These are phyloP conservation scores for Cancer borealis DNA, from an alignment of 2,888 invertebrate genomes.

Conservation along the genomic window DNA sequence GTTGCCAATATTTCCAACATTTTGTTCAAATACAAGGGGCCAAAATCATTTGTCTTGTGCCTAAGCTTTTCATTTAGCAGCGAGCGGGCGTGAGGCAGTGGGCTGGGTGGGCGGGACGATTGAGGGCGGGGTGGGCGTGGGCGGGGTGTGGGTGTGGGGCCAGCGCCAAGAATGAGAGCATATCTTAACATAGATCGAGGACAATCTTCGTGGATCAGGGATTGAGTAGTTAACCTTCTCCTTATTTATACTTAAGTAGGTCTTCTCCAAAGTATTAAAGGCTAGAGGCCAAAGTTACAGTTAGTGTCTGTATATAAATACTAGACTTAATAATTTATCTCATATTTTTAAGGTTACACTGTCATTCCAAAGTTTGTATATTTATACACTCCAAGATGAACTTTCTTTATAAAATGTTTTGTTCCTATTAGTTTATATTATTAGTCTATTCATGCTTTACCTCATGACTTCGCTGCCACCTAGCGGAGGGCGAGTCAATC, in stretches of 20 bases:
- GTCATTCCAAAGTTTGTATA: constrained; percentile 73
- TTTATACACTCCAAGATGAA: constrained; percentile 58
- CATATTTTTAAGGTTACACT: constrained; percentile 69
- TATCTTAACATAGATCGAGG: constrained; percentile 66
- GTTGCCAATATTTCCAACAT: constrained; percentile 73
- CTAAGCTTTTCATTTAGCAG: constrained; percentile 66
- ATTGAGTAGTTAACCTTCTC: constrained; percentile 54
- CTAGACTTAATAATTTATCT: constrained; percentile 71
- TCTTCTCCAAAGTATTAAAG: constrained; percentile 68
- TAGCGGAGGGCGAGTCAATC: background rate
- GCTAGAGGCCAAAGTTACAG: constrained; percentile 73
- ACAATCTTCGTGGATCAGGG: constrained; percentile 73
- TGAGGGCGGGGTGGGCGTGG: background rate
- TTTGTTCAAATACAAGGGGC: constrained; percentile 75
- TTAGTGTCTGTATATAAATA: constrained; percentile 68
- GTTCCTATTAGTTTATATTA: constrained; percentile 72
- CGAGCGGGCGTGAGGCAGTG: constrained; percentile 4
- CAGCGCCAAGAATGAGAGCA: constrained; percentile 70
- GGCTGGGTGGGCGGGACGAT: constrained; percentile 51
- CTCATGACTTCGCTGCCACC: background rate
- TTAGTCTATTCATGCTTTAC: background rate
- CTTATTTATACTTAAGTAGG: constrained; percentile 64
- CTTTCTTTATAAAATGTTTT: constrained; percentile 65
- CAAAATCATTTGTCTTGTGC: constrained; percentile 73
- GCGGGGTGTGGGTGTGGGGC: background rate